phyloP scores from a whole-genome alignment of 37 sponge, comb jelly and placozoan genomes.

The Mnemiopsis leidyi region DNA sequence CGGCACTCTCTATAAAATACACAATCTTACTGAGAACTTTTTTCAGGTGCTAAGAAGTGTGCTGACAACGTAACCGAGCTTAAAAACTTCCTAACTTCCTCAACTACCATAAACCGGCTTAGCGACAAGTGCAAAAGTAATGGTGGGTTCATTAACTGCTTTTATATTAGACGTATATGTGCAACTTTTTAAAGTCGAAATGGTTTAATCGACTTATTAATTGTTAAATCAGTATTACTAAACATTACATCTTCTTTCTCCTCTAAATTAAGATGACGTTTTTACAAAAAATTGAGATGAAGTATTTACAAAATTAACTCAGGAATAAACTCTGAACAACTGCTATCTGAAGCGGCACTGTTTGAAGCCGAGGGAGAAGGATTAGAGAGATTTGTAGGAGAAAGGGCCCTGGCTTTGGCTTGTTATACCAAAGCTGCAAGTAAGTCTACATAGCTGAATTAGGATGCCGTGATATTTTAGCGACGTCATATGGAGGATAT shows the following conservation, averaged over 20 bases:
- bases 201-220: too few species aligned
- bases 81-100: background rate
- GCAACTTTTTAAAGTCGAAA: too few species aligned
- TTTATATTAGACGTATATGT: too few species aligned
- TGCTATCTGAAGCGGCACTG: background rate
- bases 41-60: conserved; percentile 26
- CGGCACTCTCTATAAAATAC: too few species aligned
- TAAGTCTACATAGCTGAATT: background rate
- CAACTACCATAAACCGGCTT: background rate
- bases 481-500: too few species aligned
- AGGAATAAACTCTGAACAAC: background rate
- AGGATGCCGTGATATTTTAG: background rate
- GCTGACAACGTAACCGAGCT: background rate
- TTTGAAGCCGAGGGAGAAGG: background rate
- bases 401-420: background rate
- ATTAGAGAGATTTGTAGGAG: background rate
- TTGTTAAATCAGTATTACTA: too few species aligned
- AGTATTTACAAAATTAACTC: background rate
- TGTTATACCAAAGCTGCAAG: conserved; percentile 38
- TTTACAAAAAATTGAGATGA: too few species aligned
- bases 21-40: too few species aligned
- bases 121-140: conserved; percentile 10
- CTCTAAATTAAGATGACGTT: too few species aligned
- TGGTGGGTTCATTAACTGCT: too few species aligned
- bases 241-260: too few species aligned